A percentile compares a stretch with the other conserved stretches of the same genome.
Evolutionary conservation across 2,113 vertebrate species (phyloP).

Genomic region (Alces alces): DNA sequence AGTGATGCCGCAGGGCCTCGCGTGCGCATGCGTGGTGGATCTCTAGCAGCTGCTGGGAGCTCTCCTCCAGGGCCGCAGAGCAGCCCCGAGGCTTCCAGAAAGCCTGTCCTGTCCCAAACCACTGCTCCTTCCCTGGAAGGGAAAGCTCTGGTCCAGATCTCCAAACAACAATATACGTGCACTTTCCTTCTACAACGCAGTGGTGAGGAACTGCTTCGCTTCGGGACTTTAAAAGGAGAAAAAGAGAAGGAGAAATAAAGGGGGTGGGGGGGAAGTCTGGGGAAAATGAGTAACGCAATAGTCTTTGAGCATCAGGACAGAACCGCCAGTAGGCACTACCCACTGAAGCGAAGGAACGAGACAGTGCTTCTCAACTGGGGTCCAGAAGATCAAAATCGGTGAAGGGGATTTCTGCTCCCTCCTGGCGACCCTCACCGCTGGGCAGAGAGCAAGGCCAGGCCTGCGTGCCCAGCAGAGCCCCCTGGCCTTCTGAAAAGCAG

Average conservation of each 20-base stretch:
- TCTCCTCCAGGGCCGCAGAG: neutral
- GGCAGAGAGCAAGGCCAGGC: neutral
- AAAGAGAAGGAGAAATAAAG: neutral
- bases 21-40: rapidly evolving
- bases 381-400: neutral
- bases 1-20: rapidly evolving
- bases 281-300: neutral
- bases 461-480: too few species aligned
- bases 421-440: neutral
- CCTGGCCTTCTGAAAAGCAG: neutral
- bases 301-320: neutral
- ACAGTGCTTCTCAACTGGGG: neutral
- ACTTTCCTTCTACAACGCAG: neutral
- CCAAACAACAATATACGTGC: neutral
- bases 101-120: neutral
- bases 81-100: rapidly evolving
- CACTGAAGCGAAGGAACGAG: neutral
- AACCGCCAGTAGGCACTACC: neutral
- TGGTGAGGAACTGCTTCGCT: neutral
- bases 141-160: neutral
- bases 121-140: neutral
- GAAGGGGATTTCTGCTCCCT: neutral
- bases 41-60: neutral
- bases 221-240: neutral
- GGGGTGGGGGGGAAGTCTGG: neutral